Evolutionary conservation across 1,140 invertebrate genomes (phyloP), one percentile per base, ranked within the genome.

Genomic region (Charaxes varanes): DNA sequence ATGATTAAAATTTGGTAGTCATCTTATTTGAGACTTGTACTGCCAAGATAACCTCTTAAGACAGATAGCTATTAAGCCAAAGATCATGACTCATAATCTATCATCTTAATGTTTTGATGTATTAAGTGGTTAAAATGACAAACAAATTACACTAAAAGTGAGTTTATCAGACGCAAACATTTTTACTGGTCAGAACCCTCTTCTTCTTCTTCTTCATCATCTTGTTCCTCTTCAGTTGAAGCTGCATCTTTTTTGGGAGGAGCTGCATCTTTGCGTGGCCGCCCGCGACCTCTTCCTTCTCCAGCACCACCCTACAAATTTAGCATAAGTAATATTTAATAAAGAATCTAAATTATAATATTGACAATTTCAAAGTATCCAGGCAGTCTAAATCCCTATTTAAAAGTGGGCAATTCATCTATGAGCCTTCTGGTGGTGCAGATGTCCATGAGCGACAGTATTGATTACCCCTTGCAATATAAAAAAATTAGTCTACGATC

Each of bases 111-210:
- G 13, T 18, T 52, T 18, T 44, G 21, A 46, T 40, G 14, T 38
- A 59, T 54, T 53, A 41, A 68, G 65, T 61, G 66, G 64, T 77
- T 77, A 83, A 67, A 59, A 49, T 74, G 68, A 77, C 68, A 70
- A 68, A 71, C 76, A 77, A 71, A 76, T 79, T 78, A 80, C 76
- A 74, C 76, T 83, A 79, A 70, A 36, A 68, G 54, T 64, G 65
- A 79, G 63, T 53, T 61, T 60, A 47, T 68, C 44, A 58, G 33
- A 49, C 52, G 53, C 52, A 50, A 53, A 67, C 50, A 46, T 50
- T 41, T 66, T 79, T 83, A 84, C 69, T 85, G 72, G 67, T 85
- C 84, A 52, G 84, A 85, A 36, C 70, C 79, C 41, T 85, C 84
- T 31, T 85, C 83, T 31, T 86, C 83, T 31, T 86, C 84, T 32